Conservation (phyloP, 35 echinoderm and acorn worm genomes). For the Diadema setosum region DNA sequence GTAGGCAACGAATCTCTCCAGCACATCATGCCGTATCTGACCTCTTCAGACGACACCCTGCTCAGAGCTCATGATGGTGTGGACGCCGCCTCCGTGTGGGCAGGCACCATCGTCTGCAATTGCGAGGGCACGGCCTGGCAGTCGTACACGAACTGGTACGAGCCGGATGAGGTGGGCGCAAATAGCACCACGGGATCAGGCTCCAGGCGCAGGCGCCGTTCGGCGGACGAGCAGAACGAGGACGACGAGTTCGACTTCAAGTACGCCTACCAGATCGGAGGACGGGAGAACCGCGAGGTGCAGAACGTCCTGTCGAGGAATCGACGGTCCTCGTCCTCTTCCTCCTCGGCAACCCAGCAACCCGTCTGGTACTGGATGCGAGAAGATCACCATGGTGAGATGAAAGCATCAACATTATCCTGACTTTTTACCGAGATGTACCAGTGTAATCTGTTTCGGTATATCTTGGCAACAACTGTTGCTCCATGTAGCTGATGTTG, state of each 20-base stretch:
- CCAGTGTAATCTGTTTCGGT: no score
- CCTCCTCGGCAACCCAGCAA: neutral
- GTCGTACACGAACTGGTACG: constrained; percentile 27
- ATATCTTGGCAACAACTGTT: no score
- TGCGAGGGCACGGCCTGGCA: constrained; percentile 27
- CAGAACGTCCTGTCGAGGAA: neutral
- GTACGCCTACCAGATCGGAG: neutral
- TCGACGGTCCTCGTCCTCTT: neutral
- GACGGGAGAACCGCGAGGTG: neutral
- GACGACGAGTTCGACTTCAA: neutral
- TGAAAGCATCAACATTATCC: no score
- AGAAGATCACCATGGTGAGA: constrained; percentile 73
- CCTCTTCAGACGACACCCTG: neutral
- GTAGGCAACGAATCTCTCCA: constrained; percentile 32
- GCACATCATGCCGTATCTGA: constrained; percentile 69
- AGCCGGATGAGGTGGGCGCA: neutral
- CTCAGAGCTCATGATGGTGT: constrained; percentile 20
- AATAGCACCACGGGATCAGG: neutral
- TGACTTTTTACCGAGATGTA: no score
- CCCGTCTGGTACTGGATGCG: constrained; percentile 87
- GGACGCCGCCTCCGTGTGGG: neutral
- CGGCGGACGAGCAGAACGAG: neutral
- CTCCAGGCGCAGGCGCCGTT: neutral
- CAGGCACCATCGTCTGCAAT: constrained; percentile 43
- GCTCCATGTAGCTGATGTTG: no score